Conservation (phyloP, 1,140 invertebrate genomes). For the Campoletis sonorensis region DNA sequence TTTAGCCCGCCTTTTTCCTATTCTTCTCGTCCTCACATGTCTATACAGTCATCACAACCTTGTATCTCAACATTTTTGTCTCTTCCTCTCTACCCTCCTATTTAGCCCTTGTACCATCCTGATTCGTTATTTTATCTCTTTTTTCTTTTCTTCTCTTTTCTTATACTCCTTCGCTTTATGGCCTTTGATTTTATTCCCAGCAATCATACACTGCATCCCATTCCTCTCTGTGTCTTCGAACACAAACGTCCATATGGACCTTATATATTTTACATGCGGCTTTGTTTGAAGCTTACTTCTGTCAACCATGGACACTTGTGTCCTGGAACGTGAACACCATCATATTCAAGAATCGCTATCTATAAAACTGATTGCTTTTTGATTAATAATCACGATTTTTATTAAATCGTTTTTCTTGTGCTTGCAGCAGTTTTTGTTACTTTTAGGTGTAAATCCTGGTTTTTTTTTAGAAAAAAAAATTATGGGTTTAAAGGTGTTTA, state of each 20-base stretch:
- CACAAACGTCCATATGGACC: not conserved
- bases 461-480: no score
- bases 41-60: conserved; percentile 25
- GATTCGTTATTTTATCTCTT: conserved; percentile 17
- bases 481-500: no score
- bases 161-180: not conserved
- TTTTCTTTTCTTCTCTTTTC: no score
- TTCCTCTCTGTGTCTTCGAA: not conserved
- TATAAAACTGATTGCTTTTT: no score
- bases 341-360: no score
- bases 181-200: not conserved
- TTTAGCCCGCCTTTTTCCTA: conserved; percentile 44
- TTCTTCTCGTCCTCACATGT: conserved; percentile 48
- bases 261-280: not conserved
- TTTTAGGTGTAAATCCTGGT: no score
- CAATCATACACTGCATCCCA: conserved; percentile 3
- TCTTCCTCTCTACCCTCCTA: conserved; percentile 8
- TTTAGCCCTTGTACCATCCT: not conserved
- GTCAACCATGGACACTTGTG: no score
- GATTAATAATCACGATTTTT: no score
- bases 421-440: no score
- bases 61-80: conserved; percentile 13
- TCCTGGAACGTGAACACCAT: no score
- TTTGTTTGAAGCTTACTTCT: no score
- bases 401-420: no score